Percentiles rank a stretch among this genome's conserved stretches.
Evolutionary conservation across 2,113 vertebrate genomes (phyloP).

Genomic region (Propithecus coquereli): DNA sequence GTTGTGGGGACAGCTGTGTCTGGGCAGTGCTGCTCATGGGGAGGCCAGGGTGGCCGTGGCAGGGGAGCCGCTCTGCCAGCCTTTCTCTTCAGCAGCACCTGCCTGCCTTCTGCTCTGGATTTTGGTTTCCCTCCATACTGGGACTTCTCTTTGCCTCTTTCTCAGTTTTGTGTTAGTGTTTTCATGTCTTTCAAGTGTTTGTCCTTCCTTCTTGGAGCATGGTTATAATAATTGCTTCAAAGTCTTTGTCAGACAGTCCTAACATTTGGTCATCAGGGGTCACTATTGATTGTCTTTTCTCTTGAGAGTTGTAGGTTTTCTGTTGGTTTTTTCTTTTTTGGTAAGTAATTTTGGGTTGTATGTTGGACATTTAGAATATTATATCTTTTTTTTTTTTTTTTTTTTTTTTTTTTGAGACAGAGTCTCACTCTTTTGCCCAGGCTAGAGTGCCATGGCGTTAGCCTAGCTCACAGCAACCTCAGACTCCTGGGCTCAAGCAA

Average conservation of each 20-base stretch:
- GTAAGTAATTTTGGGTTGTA: neutral
- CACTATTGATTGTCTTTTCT: neutral
- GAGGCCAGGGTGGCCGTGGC: neutral
- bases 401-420: no score
- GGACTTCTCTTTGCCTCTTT: neutral
- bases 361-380: neutral
- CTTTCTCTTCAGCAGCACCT: rapidly evolving
- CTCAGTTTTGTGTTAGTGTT: neutral
- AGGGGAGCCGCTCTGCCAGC: no score
- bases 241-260: no score
- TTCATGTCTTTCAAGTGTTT: neutral
- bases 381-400: no score
- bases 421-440: no score
- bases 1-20: neutral
- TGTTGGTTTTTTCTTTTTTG: neutral
- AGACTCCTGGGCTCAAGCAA: no score
- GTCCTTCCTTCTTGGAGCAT: neutral
- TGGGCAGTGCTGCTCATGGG: no score
- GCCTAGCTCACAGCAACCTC: no score
- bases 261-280: rapidly evolving
- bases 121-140: neutral
- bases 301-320: neutral
- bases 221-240: no score
- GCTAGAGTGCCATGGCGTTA: no score
- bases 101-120: neutral